Percentiles rank a stretch among this genome's conserved stretches.
Evolutionary conservation across 1,140 invertebrate genomes (phyloP).

Genomic region (Megalonaias nervosa): DNA sequence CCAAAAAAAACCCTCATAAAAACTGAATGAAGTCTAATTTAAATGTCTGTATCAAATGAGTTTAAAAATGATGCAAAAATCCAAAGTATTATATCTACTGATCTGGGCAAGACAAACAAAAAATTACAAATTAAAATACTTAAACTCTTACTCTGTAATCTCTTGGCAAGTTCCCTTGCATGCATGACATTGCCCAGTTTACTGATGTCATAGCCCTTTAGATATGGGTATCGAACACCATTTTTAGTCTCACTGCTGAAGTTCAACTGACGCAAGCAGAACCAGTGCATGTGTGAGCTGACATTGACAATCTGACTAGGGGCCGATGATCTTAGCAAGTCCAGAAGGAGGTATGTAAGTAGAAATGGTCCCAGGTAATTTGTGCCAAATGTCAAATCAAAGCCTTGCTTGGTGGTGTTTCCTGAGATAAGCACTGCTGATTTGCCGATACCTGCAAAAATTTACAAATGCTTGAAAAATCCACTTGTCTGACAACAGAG

Average conservation of each 20-base stretch:
- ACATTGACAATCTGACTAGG: slow-evolving; percentile 61
- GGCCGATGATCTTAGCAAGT: slow-evolving; percentile 59
- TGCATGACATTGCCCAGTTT: not conserved
- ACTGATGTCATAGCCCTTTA: slow-evolving; percentile 2
- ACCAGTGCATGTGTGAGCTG: slow-evolving; percentile 12
- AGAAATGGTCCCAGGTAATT: slow-evolving; percentile 65
- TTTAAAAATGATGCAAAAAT: too few species aligned
- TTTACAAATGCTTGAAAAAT: too few species aligned
- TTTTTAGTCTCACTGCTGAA: not conserved
- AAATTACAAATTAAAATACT: too few species aligned
- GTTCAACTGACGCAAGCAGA: too few species aligned
- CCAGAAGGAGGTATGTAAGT: slow-evolving; percentile 59
- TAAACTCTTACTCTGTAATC: too few species aligned
- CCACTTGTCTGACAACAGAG: too few species aligned
- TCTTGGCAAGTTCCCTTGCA: not conserved
- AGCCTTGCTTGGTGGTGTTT: slow-evolving; percentile 43
- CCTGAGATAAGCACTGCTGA: not conserved
- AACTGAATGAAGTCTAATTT: too few species aligned
- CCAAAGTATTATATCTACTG: too few species aligned
- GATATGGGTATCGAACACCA: not conserved
- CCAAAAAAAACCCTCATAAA: too few species aligned
- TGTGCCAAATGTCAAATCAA: slow-evolving; percentile 52
- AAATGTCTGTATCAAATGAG: too few species aligned
- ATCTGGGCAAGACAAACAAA: too few species aligned
- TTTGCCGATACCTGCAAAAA: too few species aligned